A percentile compares a stretch with the other conserved stretches of the same genome.
Conservation (phyloP, 1,140 invertebrate genomes). For the Homarus americanus region DNA sequence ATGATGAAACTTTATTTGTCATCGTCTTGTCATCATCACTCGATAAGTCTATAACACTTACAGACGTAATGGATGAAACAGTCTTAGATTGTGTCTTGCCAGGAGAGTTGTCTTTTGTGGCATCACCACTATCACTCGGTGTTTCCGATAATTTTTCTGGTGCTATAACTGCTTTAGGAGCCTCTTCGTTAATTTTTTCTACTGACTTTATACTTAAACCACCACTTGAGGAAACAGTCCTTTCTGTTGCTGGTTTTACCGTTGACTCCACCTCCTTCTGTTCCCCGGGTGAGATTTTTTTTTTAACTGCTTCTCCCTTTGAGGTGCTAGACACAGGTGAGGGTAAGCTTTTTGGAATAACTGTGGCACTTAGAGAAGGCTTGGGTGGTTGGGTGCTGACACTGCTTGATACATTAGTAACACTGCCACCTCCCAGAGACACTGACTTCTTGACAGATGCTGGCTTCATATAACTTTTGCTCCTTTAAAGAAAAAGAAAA, state of each 20-base stretch:
- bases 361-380: constrained; percentile 66
- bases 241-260: neutral
- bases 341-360: constrained; percentile 32
- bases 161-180: constrained; percentile 1
- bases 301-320: constrained; percentile 28
- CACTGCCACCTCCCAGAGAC: constrained; percentile 51
- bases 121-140: neutral
- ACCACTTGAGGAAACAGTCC: constrained; percentile 20
- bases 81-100: neutral
- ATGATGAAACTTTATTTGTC: constrained; percentile 21
- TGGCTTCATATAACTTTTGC: constrained; percentile 31
- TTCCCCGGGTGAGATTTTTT: neutral
- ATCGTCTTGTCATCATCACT: constrained; percentile 71
- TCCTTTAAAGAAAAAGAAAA: constrained; percentile 7
- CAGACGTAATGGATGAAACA: neutral
- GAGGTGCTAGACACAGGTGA: constrained; percentile 6
- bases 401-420: constrained; percentile 7
- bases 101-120: neutral
- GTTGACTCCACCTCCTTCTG: neutral
- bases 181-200: constrained; percentile 70
- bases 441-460: constrained; percentile 37
- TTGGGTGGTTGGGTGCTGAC: constrained; percentile 46
- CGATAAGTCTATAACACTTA: constrained; percentile 69
- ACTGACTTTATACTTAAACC: constrained; percentile 66
- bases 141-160: neutral